Base-by-base conservation (phyloP, 2,113 vertebrate species). In the Semicossyphus pulcher region DNA sequence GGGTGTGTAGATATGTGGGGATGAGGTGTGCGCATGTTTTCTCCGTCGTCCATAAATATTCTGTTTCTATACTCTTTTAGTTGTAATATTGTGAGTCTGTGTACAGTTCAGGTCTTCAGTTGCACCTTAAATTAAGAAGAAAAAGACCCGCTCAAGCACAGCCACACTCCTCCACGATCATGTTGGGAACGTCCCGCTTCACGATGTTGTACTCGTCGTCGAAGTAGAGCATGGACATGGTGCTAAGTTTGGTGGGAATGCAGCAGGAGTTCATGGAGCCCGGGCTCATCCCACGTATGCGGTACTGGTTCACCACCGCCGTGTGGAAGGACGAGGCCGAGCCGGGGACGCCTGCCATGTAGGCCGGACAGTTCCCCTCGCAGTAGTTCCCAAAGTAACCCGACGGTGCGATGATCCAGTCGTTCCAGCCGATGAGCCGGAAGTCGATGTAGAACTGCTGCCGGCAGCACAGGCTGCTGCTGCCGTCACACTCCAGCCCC, bases 111-210 rank as follows among this genome's bases (percentile, higher is more conserved):
- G 32, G 76, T 72, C 44, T 74, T 65, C 63, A 56, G 63, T 79
- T 56, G 73, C 53, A 54, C 58, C 32, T 51, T 78, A 79, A 81
- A 75, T 76, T 59, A 72, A 41, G 48, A 39, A 10, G 5, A 45
- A 60, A 9, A 4, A 44, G 42, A 47, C 54, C 2, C 51, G 20
- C 67, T 99, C 95, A 99, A 73, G 97, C 96, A 2, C 98, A 99
- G 89, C 97, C 98, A n/a, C 98, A 99, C 93, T 99, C 98, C 86
- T 99, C 98, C 92, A 99, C 97, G n/a, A 99, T 99, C 98, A 99
- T 99, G 93, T 99, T 99, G 89, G 97, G 97, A 68, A 99, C 98
- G 54, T 99, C 98, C 59, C 96, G 93, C 90, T 99, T 99, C 77
- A 99, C 96, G 10, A 99, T 99, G 94, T 99, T 99, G 92, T 98